phyloP scores from a whole-genome alignment of 2,113 vertebrate species.

The Nyctereutes procyonoides region DNA sequence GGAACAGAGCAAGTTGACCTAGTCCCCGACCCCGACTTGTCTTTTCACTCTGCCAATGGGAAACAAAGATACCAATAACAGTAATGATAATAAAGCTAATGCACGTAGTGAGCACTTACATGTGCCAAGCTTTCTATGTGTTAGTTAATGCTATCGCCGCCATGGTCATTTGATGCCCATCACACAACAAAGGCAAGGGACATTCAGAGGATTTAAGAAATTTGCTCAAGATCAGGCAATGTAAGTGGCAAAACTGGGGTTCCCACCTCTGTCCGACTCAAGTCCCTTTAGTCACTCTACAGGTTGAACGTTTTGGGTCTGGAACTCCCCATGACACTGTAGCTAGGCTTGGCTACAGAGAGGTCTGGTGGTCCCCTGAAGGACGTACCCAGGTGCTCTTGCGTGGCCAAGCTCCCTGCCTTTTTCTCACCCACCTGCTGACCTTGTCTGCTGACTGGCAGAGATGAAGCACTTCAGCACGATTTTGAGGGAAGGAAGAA shows the following conservation, averaged over 20 bases:
- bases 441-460: not conserved
- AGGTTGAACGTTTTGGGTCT: not conserved
- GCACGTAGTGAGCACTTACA: not conserved
- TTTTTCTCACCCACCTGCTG: not conserved
- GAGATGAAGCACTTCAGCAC: not conserved
- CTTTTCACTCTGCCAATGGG: not conserved
- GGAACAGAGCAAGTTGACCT: not conserved
- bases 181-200: not conserved
- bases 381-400: not conserved
- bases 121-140: not conserved
- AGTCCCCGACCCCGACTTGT: not conserved
- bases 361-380: not conserved
- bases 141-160: not conserved
- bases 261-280: not conserved
- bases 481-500: not conserved
- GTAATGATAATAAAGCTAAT: not conserved
- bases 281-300: not conserved
- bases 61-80: not conserved
- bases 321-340: not conserved
- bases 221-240: not conserved
- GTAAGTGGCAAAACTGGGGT: not conserved
- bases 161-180: not conserved
- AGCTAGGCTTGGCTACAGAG: not conserved
- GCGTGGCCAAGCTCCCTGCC: not conserved
- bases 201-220: not conserved